Conservation (phyloP, 2,797 vertebrate species). For the Spinibarbus caldwelli region DNA sequence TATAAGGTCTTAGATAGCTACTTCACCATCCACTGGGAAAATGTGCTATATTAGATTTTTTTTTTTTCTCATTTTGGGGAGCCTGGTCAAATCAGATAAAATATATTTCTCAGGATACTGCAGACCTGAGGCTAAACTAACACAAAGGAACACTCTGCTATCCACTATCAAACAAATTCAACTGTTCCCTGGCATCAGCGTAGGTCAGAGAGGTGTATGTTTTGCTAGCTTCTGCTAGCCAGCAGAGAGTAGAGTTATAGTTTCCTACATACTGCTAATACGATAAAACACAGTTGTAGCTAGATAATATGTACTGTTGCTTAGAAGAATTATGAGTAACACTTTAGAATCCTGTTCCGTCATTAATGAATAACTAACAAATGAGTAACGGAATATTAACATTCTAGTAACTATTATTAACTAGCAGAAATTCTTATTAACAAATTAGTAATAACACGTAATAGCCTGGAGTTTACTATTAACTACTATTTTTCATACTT, state of each 20-base stretch:
- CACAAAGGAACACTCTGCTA: slow-evolving; percentile 3
- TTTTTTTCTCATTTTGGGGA: background rate
- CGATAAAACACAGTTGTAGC: background rate
- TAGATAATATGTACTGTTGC: background rate
- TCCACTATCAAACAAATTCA: slow-evolving; percentile 9
- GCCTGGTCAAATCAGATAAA: slow-evolving; percentile 33
- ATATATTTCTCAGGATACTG: slow-evolving; percentile 16
- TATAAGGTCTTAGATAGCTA: slow-evolving; percentile 17
- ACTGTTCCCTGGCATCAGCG: background rate
- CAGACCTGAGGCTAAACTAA: slow-evolving; percentile 30
- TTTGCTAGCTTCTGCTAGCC: background rate
- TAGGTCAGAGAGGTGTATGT: background rate
- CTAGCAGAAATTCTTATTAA: background rate
- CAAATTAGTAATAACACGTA: background rate
- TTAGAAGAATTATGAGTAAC: background rate
- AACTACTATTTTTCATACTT: background rate
- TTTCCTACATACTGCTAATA: background rate
- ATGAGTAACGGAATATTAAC: background rate
- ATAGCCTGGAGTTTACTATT: background rate
- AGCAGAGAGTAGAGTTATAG: background rate
- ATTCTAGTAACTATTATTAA: background rate
- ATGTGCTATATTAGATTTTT: slow-evolving; percentile 2
- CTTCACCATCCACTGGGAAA: slow-evolving; percentile 7
- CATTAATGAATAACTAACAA: background rate
- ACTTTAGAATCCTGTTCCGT: background rate